A percentile compares a stretch with the other conserved stretches of the same genome.
phyloP scores from a whole-genome alignment of 2,888 invertebrate genomes.

The Troides oblongomaculatus region DNA sequence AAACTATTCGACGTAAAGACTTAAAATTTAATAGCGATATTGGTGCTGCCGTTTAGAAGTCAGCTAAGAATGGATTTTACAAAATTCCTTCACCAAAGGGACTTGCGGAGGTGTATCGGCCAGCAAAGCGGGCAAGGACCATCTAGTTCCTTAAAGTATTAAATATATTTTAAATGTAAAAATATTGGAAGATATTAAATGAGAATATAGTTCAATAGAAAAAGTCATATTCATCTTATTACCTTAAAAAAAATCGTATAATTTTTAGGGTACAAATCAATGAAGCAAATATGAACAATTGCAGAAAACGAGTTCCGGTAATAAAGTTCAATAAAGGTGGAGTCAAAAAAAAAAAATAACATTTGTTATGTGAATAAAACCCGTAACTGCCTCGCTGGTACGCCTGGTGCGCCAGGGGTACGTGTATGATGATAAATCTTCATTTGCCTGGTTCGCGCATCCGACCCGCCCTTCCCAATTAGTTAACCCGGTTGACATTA shows the following conservation, averaged over 20 bases:
- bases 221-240: neutral
- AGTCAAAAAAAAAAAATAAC: constrained; percentile 11
- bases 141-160: neutral
- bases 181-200: too few relatives aligned
- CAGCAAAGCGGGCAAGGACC: too few relatives aligned
- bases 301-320: neutral
- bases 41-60: too few relatives aligned
- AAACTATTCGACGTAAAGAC: too few relatives aligned
- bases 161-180: too few relatives aligned
- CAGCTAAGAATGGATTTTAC: too few relatives aligned
- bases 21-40: too few relatives aligned
- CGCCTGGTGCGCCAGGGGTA: constrained; percentile 45
- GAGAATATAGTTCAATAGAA: neutral
- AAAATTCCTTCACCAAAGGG: too few relatives aligned
- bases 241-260: too few relatives aligned
- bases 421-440: constrained; percentile 72
- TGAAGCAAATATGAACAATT: neutral
- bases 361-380: constrained; percentile 13
- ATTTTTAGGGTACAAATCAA: too few relatives aligned
- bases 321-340: constrained; percentile 11
- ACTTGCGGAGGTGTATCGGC: too few relatives aligned
- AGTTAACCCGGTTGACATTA: constrained; percentile 57
- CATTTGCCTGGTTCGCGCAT: constrained; percentile 75
- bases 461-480: constrained; percentile 72
- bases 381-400: constrained; percentile 31